Base-by-base conservation (phyloP, 1,140 invertebrate species). In the Panagrolaimus sp. region DNA sequence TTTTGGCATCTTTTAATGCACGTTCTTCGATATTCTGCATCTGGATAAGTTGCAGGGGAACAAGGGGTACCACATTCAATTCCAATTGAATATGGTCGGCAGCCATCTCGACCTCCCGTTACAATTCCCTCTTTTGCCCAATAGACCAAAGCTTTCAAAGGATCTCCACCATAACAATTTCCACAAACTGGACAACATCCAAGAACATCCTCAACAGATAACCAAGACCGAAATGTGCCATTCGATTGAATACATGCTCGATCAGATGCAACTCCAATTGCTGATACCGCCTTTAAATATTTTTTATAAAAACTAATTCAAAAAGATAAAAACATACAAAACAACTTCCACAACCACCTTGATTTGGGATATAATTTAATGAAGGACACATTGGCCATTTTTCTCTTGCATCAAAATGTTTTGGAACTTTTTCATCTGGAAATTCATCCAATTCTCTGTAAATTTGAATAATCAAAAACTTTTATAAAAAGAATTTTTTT, bases 271-370 rank as follows among this genome's bases (percentile, higher is more conserved):
- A 82, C 80, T 10, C 71, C 73, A 44, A 78, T 78, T 26, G 80
- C 68, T 17, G 81, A 68, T 0, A 83, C 80, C 5, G 81, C 80
- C 78, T 79, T 43, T 64, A 76, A 47, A 32, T 10, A 43, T 17
- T 26, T 10, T n/a, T 26, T 21, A 24, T 21, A 70, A 46, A 17
- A 43, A 43, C 1, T 47, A 3, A 45, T 55, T 58, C n/a, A 43
- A 55, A 24, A 17, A 32, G 21, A 38, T 9, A 21, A 17, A 5
- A 12, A 70, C 78, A 71, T 76, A 86, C 85, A 84, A 84, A 87
- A 78, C 86, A 87, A 28, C 85, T 86, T 26, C 87, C 86, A 79
- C 87, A 87, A 43, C 81, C 79, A 14, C 86, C 86, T 74, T 87
- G 86, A 77, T 87, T 87, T 43, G 69, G 68, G n/a, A 77, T 73